A percentile compares a stretch with the other conserved stretches of the same genome.
phyloP scores from a whole-genome alignment of 2,888 invertebrate species.

The Lithodes maja region DNA sequence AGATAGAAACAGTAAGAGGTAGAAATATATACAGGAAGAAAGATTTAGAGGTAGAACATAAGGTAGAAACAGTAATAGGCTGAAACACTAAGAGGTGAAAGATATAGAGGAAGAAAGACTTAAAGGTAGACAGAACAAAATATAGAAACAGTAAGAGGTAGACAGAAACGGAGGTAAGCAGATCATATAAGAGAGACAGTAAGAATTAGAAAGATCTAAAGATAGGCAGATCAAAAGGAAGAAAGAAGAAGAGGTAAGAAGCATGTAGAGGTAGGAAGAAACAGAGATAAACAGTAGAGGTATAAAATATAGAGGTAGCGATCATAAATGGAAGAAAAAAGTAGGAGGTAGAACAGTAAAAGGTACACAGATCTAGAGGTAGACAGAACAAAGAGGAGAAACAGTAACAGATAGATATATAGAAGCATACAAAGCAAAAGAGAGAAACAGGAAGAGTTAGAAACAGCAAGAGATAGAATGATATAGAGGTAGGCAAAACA shows the following conservation, averaged over 20 bases:
- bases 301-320: background rate
- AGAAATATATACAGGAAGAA: background rate
- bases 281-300: background rate
- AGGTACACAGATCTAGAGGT: no score
- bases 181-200: background rate
- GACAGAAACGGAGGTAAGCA: background rate
- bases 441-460: background rate
- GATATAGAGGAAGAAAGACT: background rate
- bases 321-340: background rate
- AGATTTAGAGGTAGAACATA: background rate
- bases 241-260: background rate
- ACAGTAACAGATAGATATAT: background rate
- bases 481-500: background rate
- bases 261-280: background rate
- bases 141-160: background rate
- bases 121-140: background rate
- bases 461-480: background rate
- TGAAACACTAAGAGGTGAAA: background rate
- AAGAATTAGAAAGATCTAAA: background rate
- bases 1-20: background rate
- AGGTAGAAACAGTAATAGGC: background rate
- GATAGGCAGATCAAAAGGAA: background rate
- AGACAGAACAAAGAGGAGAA: background rate
- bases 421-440: background rate
- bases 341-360: background rate